Conservation (phyloP, 2,888 invertebrate genomes). For the Venustoraphidia nigricollis region DNA sequence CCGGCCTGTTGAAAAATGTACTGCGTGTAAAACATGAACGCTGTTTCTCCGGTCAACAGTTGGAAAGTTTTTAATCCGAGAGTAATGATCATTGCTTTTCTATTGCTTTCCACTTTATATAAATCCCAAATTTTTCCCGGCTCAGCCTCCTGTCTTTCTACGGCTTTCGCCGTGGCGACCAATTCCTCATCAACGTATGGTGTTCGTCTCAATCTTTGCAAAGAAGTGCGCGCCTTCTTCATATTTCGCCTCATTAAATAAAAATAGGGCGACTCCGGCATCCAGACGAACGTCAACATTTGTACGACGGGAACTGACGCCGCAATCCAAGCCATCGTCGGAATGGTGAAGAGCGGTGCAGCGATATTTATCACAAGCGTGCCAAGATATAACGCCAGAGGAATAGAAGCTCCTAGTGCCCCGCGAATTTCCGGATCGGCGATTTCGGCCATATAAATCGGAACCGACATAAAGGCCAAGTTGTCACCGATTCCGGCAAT, state of each 20-base stretch:
- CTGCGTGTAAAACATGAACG: constrained; percentile 5
- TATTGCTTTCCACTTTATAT: constrained; percentile 2
- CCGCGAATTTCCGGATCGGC: constrained; percentile 12
- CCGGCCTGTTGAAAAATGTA: constrained; percentile 15
- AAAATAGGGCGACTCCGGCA: constrained; percentile 14
- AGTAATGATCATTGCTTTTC: constrained; percentile 1
- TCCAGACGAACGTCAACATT: constrained; percentile 9
- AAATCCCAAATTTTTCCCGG: constrained; percentile 2
- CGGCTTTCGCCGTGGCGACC: neutral
- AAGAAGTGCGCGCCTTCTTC: neutral
- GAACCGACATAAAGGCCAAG: constrained; percentile 9
- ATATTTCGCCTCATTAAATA: constrained; percentile 5
- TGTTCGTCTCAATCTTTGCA: constrained; percentile 3
- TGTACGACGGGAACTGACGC: constrained; percentile 10
- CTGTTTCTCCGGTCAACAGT: constrained; percentile 2
- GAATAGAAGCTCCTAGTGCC: constrained; percentile 9
- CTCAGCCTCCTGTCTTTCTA: constrained; percentile 4
- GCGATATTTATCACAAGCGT: constrained; percentile 8
- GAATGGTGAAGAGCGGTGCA: constrained; percentile 11
- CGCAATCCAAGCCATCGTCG: constrained; percentile 7
- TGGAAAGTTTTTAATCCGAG: constrained; percentile 3
- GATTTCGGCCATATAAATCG: constrained; percentile 13
- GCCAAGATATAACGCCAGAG: constrained; percentile 7
- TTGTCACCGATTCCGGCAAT: constrained; percentile 11
- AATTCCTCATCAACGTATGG: constrained; percentile 3